Percentiles rank a stretch among this genome's conserved stretches.
phyloP scores from a whole-genome alignment of 2,113 vertebrate genomes.

The Carlito syrichta region DNA sequence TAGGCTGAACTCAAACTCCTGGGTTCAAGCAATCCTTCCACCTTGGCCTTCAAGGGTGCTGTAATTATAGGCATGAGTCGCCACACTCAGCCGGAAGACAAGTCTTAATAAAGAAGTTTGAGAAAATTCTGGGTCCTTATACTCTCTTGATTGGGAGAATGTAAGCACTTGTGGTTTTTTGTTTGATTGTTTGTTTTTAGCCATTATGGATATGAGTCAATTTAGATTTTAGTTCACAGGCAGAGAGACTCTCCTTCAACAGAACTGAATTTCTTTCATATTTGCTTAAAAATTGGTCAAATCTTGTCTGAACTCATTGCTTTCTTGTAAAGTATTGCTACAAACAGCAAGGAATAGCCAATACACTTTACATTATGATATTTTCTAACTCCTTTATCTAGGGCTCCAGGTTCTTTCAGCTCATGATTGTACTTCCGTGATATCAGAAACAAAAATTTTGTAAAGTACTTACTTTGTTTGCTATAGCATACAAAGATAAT shows the following conservation, averaged over 20 bases:
- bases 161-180: not conserved
- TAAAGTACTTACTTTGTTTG: not conserved
- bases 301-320: not conserved
- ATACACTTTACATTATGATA: not conserved
- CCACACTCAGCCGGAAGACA: not conserved
- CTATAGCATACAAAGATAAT: not conserved
- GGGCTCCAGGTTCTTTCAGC: not conserved
- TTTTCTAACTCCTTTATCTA: not conserved
- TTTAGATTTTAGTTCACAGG: not conserved
- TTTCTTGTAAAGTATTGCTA: not conserved
- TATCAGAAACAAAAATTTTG: not conserved
- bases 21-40: no score
- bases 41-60: no score
- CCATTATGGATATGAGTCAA: not conserved
- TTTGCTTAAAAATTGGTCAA: not conserved
- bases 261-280: not conserved
- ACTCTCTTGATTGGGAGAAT: not conserved
- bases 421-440: not conserved
- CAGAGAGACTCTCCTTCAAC: not conserved
- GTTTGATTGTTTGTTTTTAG: no score
- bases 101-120: not conserved
- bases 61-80: no score
- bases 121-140: not conserved
- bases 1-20: no score
- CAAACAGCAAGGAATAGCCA: not conserved